Evolutionary conservation across 1,140 invertebrate species (phyloP).

Genomic region (Drosophila nasuta): DNA sequence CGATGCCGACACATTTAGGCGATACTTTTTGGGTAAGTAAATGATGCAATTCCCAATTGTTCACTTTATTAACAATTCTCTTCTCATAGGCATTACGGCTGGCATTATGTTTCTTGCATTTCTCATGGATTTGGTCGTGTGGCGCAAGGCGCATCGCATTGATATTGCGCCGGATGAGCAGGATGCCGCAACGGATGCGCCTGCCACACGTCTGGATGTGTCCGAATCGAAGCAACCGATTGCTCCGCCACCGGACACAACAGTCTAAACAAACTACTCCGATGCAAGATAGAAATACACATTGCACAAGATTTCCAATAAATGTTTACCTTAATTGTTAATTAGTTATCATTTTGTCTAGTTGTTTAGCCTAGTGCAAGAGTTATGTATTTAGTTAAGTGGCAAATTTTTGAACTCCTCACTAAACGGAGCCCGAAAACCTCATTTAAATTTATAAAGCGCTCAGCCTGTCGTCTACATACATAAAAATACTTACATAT

Average conservation of each 20-base stretch:
- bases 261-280: conserved; percentile 50
- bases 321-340: conserved; percentile 83
- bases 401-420: conserved; percentile 55
- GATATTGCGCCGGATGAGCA: conserved; percentile 86
- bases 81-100: conserved; percentile 89
- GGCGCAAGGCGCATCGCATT: conserved; percentile 92
- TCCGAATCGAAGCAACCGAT: conserved; percentile 73
- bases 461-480: conserved; percentile 31
- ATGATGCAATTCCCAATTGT: too few species aligned
- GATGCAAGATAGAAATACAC: conserved; percentile 39
- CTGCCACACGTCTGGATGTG: conserved; percentile 60
- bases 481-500: conserved; percentile 46
- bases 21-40: conserved; percentile 92
- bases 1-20: conserved; percentile 92
- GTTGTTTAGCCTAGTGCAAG: conserved; percentile 79
- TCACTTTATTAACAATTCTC: not conserved
- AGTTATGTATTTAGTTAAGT: conserved; percentile 82
- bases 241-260: conserved; percentile 63
- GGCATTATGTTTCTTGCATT: conserved; percentile 93
- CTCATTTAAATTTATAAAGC: conserved; percentile 59
- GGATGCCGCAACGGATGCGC: conserved; percentile 39
- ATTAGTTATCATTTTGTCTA: conserved; percentile 83
- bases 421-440: conserved; percentile 40
- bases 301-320: conserved; percentile 77
- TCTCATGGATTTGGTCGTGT: conserved; percentile 92